A percentile compares a stretch with the other conserved stretches of the same genome.
These are phyloP conservation scores for Diprion similis DNA, from an alignment of 1,140 invertebrate genomes.

Conservation along the genomic window DNA sequence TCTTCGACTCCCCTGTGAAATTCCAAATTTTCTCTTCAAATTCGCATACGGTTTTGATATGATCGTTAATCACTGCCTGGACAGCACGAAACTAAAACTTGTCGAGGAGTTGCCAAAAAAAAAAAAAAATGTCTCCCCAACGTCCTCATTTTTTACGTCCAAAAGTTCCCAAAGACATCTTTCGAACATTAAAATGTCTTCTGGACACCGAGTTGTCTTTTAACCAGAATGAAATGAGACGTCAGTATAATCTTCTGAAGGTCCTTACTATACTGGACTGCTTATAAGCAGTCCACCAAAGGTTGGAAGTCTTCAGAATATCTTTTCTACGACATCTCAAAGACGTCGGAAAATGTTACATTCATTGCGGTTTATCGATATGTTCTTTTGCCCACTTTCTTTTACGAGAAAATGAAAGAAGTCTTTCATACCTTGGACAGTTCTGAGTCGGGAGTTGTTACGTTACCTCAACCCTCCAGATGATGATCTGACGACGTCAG, in stretches of 20 bases:
- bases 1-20: not conserved
- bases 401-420: not conserved
- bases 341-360: constrained; percentile 18
- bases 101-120: too few relatives aligned
- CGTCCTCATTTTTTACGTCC: not conserved
- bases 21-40: not conserved
- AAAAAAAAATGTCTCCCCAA: too few relatives aligned
- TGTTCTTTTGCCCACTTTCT: constrained; percentile 30
- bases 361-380: constrained; percentile 22
- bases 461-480: constrained; percentile 22
- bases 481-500: constrained; percentile 19
- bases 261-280: too few relatives aligned
- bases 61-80: too few relatives aligned
- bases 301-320: constrained; percentile 6
- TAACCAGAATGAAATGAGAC: not conserved
- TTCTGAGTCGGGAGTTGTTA: not conserved
- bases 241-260: too few relatives aligned
- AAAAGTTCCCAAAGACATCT: not conserved
- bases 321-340: not conserved
- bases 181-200: too few relatives aligned
- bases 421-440: not conserved
- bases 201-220: not conserved
- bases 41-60: too few relatives aligned
- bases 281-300: too few relatives aligned
- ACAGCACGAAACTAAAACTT: too few relatives aligned